Base-by-base conservation (phyloP, 2,888 invertebrate species). In the Drosophila fulvimacula region DNA sequence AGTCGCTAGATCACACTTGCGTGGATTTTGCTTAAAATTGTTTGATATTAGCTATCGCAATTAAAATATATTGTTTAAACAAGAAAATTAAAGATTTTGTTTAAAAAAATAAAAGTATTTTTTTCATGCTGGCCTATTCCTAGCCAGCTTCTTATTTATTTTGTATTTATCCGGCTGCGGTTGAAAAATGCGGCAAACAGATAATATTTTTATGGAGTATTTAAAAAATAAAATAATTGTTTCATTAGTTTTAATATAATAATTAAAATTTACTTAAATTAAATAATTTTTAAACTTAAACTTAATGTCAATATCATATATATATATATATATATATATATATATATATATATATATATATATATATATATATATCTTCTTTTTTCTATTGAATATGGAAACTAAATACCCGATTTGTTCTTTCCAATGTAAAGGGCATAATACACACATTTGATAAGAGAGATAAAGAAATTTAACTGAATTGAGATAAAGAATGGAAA, bases 401-500 rank as follows among this genome's bases (percentile, higher is more conserved):
- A 11, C 6, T 3, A 5, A 17, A 42, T 24, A 52, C 53, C 64
- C 64, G 11, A 5, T 19, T n/a, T n/a, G 19, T 2, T 7, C 3
- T 17, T 36, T 46, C 9, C 24, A 24, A 36, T 44, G 9, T 30
- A 30, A 11, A 21, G 42, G 53, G 67, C 44, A 64, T 49, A 55
- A 38, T 27, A 19, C 21, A 66, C 32, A 71, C 59, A 68, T 32
- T 36, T 77, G 61, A 69, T 70, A 70, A 65, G 34, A 53, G 32
- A 73, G 78, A 81, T 79, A 81, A 81, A 58, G 42, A 48, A 56
- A 39, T 56, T 62, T 27, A 38, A 69, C 44, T 61, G 13, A 65
- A 56, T 36, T 34, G 34, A 76, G 68, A 77, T 75, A 75, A 73
- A 39, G 39, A 71, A 62, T 44, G 27, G 64, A 48, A 59, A 65